These are phyloP conservation scores for Halcyon senegalensis DNA, from an alignment of 2,113 vertebrate species.

Conservation along the genomic window DNA sequence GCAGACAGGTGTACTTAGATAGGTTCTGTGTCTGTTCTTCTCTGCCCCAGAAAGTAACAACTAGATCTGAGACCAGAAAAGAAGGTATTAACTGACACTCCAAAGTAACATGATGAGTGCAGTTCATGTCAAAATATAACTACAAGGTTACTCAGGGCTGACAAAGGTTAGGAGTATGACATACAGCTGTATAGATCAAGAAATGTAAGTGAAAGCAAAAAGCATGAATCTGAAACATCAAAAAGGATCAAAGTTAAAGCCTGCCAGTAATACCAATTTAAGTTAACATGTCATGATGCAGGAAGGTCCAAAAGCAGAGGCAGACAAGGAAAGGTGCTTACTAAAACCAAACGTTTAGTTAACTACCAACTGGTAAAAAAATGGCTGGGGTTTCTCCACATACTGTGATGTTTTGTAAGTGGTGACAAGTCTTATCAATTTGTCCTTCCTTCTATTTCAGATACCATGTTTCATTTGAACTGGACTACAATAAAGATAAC, in stretches of 20 bases:
- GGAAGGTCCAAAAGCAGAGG: not conserved
- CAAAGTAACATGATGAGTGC: not conserved
- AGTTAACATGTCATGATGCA: not conserved
- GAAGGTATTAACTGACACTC: not conserved
- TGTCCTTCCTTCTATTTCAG: not conserved
- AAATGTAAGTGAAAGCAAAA: not conserved
- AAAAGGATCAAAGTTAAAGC: not conserved
- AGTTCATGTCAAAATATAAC: not conserved
- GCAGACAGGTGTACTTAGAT: not conserved
- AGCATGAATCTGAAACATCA: not conserved
- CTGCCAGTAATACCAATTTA: not conserved
- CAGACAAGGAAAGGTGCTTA: not conserved
- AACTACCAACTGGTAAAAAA: not conserved
- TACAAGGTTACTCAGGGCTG: not conserved
- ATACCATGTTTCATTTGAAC: not conserved
- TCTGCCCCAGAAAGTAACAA: not conserved
- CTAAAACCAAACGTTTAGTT: not conserved
- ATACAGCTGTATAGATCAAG: not conserved
- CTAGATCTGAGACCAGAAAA: not conserved
- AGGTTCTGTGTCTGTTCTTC: not conserved
- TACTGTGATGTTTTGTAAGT: not conserved
- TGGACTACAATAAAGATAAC: not conserved
- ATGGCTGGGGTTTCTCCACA: not conserved
- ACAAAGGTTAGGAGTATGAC: not conserved
- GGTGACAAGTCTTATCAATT: not conserved